phyloP scores from a whole-genome alignment of 2,113 vertebrate genomes.

The Neodon shergylaensis region DNA sequence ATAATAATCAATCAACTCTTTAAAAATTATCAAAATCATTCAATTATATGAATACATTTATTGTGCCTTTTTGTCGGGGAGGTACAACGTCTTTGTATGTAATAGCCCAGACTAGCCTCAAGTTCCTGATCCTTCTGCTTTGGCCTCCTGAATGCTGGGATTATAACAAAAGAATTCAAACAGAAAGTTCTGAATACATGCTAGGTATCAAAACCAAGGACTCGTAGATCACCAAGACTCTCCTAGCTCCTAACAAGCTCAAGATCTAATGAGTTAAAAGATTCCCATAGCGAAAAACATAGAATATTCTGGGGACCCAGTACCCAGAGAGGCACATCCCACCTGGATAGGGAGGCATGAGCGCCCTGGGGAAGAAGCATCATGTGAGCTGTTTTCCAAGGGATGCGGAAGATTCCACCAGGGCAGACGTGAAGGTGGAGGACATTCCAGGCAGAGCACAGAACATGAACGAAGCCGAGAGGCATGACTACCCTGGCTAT shows the following conservation, averaged over 20 bases:
- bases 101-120: background rate
- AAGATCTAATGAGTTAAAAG: background rate
- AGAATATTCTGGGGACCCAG: background rate
- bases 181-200: background rate
- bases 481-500: slow-evolving; percentile 73
- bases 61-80: background rate
- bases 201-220: background rate
- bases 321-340: background rate
- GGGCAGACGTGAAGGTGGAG: slow-evolving; percentile 58
- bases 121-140: background rate
- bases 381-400: slow-evolving; percentile 16
- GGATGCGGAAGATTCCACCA: slow-evolving; percentile 31
- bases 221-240: background rate
- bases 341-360: background rate
- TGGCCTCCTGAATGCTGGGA: background rate
- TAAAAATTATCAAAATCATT: background rate
- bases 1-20: background rate
- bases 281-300: background rate
- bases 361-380: background rate
- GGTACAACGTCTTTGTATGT: no score
- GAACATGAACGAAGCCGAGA: slow-evolving; percentile 74
- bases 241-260: background rate
- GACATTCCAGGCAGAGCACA: slow-evolving; percentile 69
- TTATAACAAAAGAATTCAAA: background rate
- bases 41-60: background rate